phyloP scores from a whole-genome alignment of 2,888 invertebrate species.

The Ferrisia virgata region DNA sequence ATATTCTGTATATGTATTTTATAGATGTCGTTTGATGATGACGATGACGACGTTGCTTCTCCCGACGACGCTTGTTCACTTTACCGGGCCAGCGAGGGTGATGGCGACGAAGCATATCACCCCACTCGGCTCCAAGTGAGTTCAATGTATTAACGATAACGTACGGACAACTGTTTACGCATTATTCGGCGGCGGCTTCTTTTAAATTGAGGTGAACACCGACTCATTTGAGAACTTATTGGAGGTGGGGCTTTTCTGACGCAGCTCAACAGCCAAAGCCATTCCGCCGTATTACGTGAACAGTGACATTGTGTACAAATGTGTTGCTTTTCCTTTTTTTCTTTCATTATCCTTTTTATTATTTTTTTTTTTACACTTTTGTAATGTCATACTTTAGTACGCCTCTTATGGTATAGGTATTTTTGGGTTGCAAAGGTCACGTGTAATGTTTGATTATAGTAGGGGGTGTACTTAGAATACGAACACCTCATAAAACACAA shows the following conservation, averaged over 20 bases:
- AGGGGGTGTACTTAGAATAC: background rate
- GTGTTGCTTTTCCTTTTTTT: background rate
- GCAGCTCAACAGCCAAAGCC: background rate
- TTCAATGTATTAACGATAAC: background rate
- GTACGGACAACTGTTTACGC: background rate
- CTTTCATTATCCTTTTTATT: background rate
- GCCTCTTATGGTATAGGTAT: background rate
- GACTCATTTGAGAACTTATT: background rate
- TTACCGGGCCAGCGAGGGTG: constrained; percentile 40
- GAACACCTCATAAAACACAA: background rate
- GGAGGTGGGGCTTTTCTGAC: background rate
- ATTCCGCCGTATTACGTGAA: background rate
- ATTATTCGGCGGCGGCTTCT: background rate
- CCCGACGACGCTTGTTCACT: constrained; percentile 25
- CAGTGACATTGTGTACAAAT: background rate
- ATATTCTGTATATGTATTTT: constrained; percentile 32
- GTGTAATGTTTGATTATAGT: background rate
- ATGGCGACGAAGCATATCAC: constrained; percentile 33
- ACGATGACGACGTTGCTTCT: constrained; percentile 38
- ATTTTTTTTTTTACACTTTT: background rate
- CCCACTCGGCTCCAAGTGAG: constrained; percentile 39
- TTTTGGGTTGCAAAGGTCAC: background rate
- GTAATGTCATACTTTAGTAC: background rate
- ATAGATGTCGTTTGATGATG: constrained; percentile 44
- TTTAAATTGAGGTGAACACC: background rate